phyloP scores from a whole-genome alignment of 2,113 vertebrate species.

The Platycercus adscitus region DNA sequence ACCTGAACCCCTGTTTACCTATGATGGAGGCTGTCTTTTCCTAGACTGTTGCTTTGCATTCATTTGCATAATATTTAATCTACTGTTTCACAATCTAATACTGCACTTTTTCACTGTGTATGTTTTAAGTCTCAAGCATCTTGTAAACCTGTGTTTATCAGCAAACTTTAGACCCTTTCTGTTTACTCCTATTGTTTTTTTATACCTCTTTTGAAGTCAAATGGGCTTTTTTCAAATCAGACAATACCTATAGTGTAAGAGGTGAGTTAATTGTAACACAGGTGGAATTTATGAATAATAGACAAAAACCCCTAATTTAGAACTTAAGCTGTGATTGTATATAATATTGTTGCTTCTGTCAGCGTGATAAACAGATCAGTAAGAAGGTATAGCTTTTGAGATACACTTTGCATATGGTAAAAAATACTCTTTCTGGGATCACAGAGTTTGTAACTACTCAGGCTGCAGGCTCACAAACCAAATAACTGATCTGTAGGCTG shows the following conservation, averaged over 20 bases:
- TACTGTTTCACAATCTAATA: not conserved
- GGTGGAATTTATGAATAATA: not conserved
- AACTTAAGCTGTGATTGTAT: not conserved
- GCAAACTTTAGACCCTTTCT: not conserved
- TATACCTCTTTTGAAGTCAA: not conserved
- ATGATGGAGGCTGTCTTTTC: not conserved
- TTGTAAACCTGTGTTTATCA: not conserved
- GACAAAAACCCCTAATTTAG: not conserved
- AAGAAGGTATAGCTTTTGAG: not conserved
- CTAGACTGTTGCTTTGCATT: not conserved
- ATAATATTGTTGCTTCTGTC: not conserved
- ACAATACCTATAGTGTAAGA: not conserved
- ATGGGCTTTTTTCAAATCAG: not conserved
- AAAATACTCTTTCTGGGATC: not conserved
- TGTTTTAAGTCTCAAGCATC: not conserved
- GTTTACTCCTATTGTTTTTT: not conserved
- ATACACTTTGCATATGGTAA: not conserved
- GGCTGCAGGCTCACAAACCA: not conserved
- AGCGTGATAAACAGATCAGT: not conserved
- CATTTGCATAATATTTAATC: not conserved
- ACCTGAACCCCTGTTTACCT: not conserved
- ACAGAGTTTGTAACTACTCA: not conserved
- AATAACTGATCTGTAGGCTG: not conserved
- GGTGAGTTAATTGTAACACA: not conserved
- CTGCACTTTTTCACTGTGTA: not conserved